phyloP scores from a whole-genome alignment of 2,797 vertebrate genomes.

The Typhlichthys subterraneus region DNA sequence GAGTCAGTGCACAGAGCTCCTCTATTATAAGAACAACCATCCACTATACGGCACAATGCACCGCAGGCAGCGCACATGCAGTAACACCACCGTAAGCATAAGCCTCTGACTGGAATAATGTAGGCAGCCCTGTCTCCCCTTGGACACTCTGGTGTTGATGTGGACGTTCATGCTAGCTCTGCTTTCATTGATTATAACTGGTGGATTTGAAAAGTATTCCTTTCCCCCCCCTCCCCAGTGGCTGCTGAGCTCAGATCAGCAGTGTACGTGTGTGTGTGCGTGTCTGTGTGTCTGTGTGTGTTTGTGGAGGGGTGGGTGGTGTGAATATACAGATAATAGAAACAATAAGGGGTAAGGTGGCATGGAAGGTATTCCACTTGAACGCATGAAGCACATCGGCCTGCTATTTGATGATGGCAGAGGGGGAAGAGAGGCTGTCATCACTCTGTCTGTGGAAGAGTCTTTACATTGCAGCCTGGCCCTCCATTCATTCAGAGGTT shows the following conservation, averaged over 20 bases:
- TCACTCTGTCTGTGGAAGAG: slow-evolving; percentile 39
- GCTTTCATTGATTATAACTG: slow-evolving; percentile 34
- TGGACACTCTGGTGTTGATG: slow-evolving; percentile 13
- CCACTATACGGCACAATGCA: no score
- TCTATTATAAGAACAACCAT: slow-evolving; percentile 52
- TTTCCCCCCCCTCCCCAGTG: background rate
- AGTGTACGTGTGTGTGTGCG: background rate
- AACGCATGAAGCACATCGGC: slow-evolving; percentile 23
- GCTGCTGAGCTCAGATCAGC: background rate
- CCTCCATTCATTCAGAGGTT: slow-evolving; percentile 32
- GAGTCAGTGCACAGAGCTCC: slow-evolving; percentile 44
- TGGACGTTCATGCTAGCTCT: slow-evolving; percentile 1
- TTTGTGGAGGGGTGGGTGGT: background rate
- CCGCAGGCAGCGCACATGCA: no score
- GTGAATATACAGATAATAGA: background rate
- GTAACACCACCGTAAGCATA: slow-evolving; percentile 15
- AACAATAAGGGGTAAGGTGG: background rate
- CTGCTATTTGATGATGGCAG: slow-evolving; percentile 39
- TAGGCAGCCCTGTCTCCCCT: slow-evolving; percentile 25
- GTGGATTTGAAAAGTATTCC: slow-evolving; percentile 30
- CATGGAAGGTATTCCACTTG: slow-evolving; percentile 5
- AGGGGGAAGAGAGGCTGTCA: slow-evolving; percentile 35
- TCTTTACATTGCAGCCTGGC: slow-evolving; percentile 22
- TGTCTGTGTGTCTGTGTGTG: no score
- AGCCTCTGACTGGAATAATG: background rate